These are phyloP conservation scores for Falco novaeseelandiae DNA, from an alignment of 2,797 vertebrate species.

Conservation along the genomic window DNA sequence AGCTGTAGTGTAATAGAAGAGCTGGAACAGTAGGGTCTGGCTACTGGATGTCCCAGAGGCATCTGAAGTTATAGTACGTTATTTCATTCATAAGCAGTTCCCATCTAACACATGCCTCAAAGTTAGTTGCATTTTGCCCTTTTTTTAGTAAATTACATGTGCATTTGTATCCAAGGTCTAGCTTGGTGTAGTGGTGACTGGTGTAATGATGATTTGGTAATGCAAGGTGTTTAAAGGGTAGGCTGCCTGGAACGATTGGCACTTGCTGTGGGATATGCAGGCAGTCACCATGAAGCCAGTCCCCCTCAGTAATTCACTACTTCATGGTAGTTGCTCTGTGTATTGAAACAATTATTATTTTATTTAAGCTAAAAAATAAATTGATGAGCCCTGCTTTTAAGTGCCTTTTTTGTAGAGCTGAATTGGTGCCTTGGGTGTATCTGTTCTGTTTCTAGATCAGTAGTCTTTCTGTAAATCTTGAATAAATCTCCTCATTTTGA, in stretches of 20 bases:
- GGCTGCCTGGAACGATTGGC: background rate
- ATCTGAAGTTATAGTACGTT: background rate
- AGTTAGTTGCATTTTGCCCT: background rate
- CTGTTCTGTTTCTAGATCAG: background rate
- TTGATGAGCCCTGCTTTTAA: background rate
- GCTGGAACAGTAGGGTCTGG: background rate
- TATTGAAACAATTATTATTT: background rate
- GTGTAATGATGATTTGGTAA: background rate
- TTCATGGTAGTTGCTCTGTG: background rate
- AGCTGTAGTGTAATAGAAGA: background rate
- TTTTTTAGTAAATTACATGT: background rate
- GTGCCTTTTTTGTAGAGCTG: background rate
- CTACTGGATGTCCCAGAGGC: background rate
- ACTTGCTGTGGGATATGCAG: background rate
- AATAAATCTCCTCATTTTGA: background rate
- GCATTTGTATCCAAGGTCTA: background rate
- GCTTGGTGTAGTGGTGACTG: no score
- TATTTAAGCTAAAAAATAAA: background rate
- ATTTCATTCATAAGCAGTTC: background rate
- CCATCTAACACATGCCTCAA: fast-evolving
- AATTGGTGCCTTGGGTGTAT: background rate
- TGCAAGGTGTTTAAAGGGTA: background rate
- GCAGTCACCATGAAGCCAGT: background rate
- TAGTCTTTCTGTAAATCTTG: background rate
- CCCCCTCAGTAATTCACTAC: background rate